Evolutionary conservation across 2,888 invertebrate genomes (phyloP).

Genomic region (Digitonthophagus gazella): DNA sequence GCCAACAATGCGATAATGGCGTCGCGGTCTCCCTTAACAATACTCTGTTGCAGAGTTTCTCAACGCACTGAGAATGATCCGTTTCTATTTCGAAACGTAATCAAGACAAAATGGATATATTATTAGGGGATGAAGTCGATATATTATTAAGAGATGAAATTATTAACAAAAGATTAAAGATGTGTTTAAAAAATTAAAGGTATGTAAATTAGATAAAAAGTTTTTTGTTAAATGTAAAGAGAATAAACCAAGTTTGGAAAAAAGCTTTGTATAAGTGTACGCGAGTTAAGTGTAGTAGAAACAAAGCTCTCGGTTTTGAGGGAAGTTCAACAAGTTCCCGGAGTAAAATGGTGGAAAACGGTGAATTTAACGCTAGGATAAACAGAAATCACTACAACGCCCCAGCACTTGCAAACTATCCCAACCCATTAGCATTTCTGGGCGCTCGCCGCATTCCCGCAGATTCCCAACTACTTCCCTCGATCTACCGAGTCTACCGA

Average conservation of each 20-base stretch:
- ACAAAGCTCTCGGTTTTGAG: background rate
- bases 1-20: constrained; percentile 26
- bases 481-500: background rate
- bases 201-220: no score
- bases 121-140: no score
- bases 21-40: constrained; percentile 11
- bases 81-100: no score
- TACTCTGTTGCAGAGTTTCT: background rate
- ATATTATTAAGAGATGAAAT: no score
- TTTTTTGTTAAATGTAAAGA: no score
- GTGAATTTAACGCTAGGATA: background rate
- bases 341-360: constrained; percentile 2
- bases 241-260: no score
- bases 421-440: background rate
- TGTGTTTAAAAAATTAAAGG: background rate
- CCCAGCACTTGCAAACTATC: background rate
- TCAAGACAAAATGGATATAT: no score
- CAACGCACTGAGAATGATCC: constrained; percentile 13
- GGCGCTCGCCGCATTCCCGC: background rate
- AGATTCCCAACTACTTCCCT: background rate
- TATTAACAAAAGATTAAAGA: no score
- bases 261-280: no score
- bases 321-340: background rate
- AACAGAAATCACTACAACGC: background rate
- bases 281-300: background rate